A percentile compares a stretch with the other conserved stretches of the same genome.
These are phyloP conservation scores for Torymus auratus DNA, from an alignment of 2,888 invertebrate genomes.

Conservation along the genomic window DNA sequence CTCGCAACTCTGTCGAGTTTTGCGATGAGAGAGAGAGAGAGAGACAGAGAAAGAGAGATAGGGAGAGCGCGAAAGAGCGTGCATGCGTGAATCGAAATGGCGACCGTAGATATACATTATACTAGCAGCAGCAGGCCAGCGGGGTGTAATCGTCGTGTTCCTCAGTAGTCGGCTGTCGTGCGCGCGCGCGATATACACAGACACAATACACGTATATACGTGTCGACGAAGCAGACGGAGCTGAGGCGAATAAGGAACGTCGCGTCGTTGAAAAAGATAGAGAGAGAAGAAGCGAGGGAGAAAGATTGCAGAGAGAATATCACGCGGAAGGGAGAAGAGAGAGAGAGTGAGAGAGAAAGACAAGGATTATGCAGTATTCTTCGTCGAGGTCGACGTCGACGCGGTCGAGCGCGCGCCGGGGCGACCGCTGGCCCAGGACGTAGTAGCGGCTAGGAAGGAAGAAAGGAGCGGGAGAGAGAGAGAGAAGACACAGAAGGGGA, in stretches of 20 bases:
- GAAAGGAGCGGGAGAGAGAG: too few relatives aligned
- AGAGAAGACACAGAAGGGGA: too few relatives aligned
- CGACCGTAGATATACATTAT: conserved; percentile 23
- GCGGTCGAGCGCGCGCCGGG: conserved; percentile 10
- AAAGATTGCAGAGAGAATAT: too few relatives aligned
- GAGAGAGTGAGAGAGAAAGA: background rate
- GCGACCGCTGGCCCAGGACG: conserved; percentile 5
- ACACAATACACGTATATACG: conserved; percentile 4
- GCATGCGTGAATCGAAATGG: conserved; percentile 54
- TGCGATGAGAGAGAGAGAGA: too few relatives aligned
- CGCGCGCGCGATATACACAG: too few relatives aligned
- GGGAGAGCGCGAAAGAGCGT: conserved; percentile 23
- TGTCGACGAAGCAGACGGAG: background rate
- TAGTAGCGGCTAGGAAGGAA: background rate
- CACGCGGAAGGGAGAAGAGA: too few relatives aligned
- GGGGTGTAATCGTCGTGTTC: conserved; percentile 55
- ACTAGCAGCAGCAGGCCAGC: background rate
- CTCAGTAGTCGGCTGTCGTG: conserved; percentile 2
- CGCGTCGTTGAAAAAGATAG: too few relatives aligned
- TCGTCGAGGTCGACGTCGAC: background rate
- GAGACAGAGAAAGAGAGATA: conserved; percentile 25
- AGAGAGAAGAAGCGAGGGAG: too few relatives aligned
- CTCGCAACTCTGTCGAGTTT: too few relatives aligned
- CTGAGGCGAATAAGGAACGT: background rate
- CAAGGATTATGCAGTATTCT: conserved; percentile 28